Conservation (phyloP, 2,113 vertebrate species). For the Morone chrysops region DNA sequence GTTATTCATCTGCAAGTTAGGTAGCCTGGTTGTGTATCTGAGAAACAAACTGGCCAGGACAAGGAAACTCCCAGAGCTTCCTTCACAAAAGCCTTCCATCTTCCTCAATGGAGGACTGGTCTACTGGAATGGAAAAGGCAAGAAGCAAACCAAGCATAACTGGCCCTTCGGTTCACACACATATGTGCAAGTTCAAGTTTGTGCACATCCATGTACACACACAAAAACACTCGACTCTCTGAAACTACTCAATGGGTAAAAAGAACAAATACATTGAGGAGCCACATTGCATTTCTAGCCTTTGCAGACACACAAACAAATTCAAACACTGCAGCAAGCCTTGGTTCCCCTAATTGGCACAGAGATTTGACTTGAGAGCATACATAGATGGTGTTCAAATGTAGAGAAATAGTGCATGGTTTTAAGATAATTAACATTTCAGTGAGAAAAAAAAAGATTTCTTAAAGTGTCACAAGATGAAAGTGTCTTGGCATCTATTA, state of each 20-base stretch:
- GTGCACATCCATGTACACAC: conserved; percentile 29
- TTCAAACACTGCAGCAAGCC: conserved; percentile 34
- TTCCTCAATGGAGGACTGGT: conserved; percentile 53
- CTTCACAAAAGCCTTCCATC: conserved; percentile 54
- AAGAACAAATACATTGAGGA: conserved; percentile 50
- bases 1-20: conserved; percentile 73
- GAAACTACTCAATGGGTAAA: conserved; percentile 50
- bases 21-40: conserved; percentile 70
- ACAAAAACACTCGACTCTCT: conserved; percentile 40
- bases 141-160: conserved; percentile 72
- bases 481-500: conserved; percentile 55
- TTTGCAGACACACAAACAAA: conserved; percentile 31
- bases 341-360: conserved; percentile 68
- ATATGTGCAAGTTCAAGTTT: conserved; percentile 45
- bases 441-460: conserved; percentile 67
- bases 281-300: conserved; percentile 39
- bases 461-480: conserved; percentile 70
- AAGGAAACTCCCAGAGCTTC: conserved; percentile 71
- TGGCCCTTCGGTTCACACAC: conserved; percentile 55
- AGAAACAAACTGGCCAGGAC: conserved; percentile 77
- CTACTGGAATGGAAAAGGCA: conserved; percentile 77
- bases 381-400: conserved; percentile 42
- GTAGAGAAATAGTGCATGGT: conserved; percentile 27
- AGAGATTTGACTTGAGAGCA: conserved; percentile 59
- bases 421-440: conserved; percentile 79